Evolutionary conservation across 2,797 vertebrate genomes (phyloP).

Genomic region (Sebastolobus alascanus): DNA sequence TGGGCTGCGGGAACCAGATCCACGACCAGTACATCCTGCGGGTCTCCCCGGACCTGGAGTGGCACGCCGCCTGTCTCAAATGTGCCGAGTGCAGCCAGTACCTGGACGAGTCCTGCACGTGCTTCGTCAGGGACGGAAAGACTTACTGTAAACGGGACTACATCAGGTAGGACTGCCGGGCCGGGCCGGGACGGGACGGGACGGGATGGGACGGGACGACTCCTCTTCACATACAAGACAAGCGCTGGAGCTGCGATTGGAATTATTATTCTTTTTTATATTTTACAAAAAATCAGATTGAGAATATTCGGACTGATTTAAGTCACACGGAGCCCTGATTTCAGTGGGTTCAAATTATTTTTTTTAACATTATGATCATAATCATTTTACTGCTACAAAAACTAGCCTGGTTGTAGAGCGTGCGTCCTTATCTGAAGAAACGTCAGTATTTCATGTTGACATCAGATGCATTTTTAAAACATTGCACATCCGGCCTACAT

Average conservation of each 20-base stretch:
- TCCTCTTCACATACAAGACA: background rate
- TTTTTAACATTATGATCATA: background rate
- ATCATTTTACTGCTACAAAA: background rate
- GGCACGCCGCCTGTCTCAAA: constrained; percentile 97
- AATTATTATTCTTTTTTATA: background rate
- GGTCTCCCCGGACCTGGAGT: constrained; percentile 97
- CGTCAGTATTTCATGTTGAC: background rate
- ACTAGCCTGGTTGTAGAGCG: background rate
- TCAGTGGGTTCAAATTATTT: background rate
- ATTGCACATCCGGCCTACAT: background rate
- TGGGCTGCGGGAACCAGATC: constrained; percentile 97
- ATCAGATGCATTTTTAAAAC: background rate
- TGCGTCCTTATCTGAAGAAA: background rate
- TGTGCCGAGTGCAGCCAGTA: constrained; percentile 97
- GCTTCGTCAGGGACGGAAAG: constrained; percentile 97
- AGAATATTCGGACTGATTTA: background rate
- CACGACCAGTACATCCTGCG: constrained; percentile 97
- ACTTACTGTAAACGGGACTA: constrained; percentile 98
- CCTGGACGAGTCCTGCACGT: constrained; percentile 97
- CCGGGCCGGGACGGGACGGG: constrained; percentile 1
- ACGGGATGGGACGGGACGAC: constrained; percentile 29
- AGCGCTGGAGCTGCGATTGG: constrained; percentile 21
- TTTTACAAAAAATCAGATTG: background rate
- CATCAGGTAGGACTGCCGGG: constrained; percentile 88
- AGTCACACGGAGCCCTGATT: background rate